Conservation (phyloP, 2,113 vertebrate genomes). For the Chiloscyllium plagiosum region DNA sequence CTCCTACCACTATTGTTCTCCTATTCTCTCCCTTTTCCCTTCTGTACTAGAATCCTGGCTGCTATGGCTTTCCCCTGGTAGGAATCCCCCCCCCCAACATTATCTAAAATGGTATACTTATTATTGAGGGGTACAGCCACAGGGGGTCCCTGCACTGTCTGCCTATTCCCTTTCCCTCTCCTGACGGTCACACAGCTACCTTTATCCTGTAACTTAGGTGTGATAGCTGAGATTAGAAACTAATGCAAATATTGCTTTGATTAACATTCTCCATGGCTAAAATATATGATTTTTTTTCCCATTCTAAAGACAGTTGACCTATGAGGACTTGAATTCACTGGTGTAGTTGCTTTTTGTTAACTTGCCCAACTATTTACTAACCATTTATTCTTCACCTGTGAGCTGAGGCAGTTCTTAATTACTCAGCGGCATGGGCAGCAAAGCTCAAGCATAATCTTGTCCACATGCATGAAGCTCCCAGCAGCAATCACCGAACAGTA, state of each 20-base stretch:
- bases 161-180: no score
- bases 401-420: background rate
- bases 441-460: background rate
- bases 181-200: no score
- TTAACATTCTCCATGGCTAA: background rate
- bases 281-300: background rate
- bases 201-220: no score
- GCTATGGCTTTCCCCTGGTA: no score
- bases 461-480: background rate
- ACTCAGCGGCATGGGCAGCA: background rate
- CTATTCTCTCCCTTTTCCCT: no score
- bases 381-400: background rate
- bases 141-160: no score
- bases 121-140: no score
- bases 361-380: background rate
- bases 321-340: background rate
- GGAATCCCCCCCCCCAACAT: no score
- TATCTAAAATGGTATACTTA: no score
- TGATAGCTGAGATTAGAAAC: background rate
- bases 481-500: background rate
- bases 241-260: background rate
- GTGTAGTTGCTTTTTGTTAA: background rate
- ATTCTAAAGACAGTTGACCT: background rate
- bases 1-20: no score
- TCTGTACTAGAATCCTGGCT: no score